phyloP scores from a whole-genome alignment of 2,888 invertebrate species.

The Aproaerema taeniolella region DNA sequence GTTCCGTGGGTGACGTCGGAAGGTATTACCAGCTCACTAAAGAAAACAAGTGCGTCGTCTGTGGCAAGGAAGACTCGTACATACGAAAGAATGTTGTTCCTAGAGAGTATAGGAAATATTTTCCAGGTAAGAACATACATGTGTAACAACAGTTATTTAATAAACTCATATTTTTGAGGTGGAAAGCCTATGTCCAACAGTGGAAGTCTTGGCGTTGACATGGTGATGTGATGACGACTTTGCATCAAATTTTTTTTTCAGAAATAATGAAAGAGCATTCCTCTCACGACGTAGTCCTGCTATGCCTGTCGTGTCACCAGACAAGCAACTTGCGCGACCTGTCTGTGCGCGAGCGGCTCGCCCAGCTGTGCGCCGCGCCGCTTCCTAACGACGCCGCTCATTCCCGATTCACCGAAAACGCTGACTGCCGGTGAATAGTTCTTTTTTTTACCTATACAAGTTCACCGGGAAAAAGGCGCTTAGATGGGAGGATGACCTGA shows the following conservation, averaged over 20 bases:
- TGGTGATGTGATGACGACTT: neutral
- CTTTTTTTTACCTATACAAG: too few relatives aligned
- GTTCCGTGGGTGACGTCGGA: constrained; percentile 83
- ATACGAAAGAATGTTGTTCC: constrained; percentile 90
- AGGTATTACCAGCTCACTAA: constrained; percentile 84
- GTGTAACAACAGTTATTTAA: neutral
- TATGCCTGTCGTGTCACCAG: constrained; percentile 85
- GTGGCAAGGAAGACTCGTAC: constrained; percentile 82
- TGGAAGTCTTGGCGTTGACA: neutral
- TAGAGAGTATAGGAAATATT: constrained; percentile 86
- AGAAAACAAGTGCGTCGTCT: constrained; percentile 88
- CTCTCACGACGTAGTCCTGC: constrained; percentile 86
- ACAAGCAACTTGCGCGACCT: constrained; percentile 81
- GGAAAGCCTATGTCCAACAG: neutral
- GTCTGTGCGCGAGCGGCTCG: constrained; percentile 76
- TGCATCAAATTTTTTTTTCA: constrained; percentile 26
- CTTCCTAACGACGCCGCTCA: constrained; percentile 45
- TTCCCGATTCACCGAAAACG: constrained; percentile 47
- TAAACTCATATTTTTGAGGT: neutral
- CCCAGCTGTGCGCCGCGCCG: constrained; percentile 80
- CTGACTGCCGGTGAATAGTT: constrained; percentile 38
- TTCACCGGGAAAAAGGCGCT: too few relatives aligned
- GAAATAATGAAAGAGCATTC: constrained; percentile 87
- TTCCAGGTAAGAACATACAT: constrained; percentile 75
- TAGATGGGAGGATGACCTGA: too few relatives aligned